Conservation (phyloP, 2,113 vertebrate genomes). For the Melanerpes aurifrons region DNA sequence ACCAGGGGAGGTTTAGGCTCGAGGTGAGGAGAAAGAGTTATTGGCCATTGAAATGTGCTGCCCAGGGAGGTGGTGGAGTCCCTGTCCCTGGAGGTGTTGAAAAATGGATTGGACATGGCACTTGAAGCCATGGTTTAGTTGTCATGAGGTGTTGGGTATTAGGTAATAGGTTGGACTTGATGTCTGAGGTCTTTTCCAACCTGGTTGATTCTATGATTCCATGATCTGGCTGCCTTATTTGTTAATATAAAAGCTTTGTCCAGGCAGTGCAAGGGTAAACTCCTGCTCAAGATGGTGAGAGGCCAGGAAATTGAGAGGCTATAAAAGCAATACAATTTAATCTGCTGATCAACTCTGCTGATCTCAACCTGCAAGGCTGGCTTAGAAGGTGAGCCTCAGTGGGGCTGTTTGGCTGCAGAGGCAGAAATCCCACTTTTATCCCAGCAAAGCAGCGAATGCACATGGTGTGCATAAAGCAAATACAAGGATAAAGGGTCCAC, state of each 20-base stretch:
- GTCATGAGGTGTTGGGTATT: too few relatives aligned
- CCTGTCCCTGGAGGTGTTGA: too few relatives aligned
- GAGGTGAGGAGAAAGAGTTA: too few relatives aligned
- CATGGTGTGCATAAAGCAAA: neutral
- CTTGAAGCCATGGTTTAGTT: too few relatives aligned
- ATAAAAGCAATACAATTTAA: neutral
- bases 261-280: neutral
- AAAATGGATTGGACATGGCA: too few relatives aligned
- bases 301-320: neutral
- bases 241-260: neutral
- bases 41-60: too few relatives aligned
- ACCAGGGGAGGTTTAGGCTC: too few relatives aligned
- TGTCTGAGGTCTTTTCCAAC: too few relatives aligned
- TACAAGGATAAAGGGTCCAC: neutral
- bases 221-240: neutral
- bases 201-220: too few relatives aligned
- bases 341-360: neutral
- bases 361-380: neutral
- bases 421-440: conserved; percentile 26
- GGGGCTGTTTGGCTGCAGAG: neutral
- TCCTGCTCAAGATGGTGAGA: neutral
- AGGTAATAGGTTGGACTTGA: too few relatives aligned
- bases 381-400: neutral
- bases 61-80: too few relatives aligned
- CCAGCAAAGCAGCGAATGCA: neutral